Conservation (phyloP, 1,140 invertebrate genomes). For the Drosophila orosa region DNA sequence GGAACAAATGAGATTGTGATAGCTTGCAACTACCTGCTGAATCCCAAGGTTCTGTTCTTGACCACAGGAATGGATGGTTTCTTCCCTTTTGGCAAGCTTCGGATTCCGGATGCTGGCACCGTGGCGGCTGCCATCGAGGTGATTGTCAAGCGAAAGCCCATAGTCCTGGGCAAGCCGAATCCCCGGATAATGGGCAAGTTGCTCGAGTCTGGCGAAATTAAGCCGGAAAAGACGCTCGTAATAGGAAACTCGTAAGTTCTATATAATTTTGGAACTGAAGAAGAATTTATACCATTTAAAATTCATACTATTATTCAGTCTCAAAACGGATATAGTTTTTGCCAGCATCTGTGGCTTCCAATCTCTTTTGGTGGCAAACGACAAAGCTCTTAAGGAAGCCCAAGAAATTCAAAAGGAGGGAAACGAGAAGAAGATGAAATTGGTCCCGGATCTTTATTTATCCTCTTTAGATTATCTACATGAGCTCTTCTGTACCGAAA, state of each 20-base stretch:
- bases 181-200: slow-evolving; percentile 39
- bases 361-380: slow-evolving; percentile 56
- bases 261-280: too few relatives aligned
- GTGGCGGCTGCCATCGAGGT: slow-evolving; percentile 47
- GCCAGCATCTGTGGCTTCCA: slow-evolving; percentile 59
- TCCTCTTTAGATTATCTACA: slow-evolving; percentile 13
- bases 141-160: slow-evolving; percentile 42
- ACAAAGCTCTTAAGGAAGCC: slow-evolving; percentile 28
- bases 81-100: slow-evolving; percentile 10
- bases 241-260: slow-evolving; percentile 59
- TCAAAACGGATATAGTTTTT: slow-evolving; percentile 56
- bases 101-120: slow-evolving; percentile 38
- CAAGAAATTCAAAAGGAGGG: slow-evolving; percentile 24
- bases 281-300: too few relatives aligned
- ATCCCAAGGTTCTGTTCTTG: slow-evolving; percentile 36
- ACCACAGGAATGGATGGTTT: slow-evolving; percentile 32
- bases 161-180: slow-evolving; percentile 65
- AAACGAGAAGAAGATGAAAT: slow-evolving; percentile 10
- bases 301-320: too few relatives aligned
- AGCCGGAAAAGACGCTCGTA: slow-evolving; percentile 60
- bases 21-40: slow-evolving; percentile 46
- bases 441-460: slow-evolving; percentile 53
- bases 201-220: slow-evolving; percentile 19
- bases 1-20: slow-evolving; percentile 26
- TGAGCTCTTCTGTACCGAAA: slow-evolving; percentile 12